These are phyloP conservation scores for Caenorhabditis zanzibari DNA, from an alignment of 2,888 invertebrate species.

Conservation along the genomic window DNA sequence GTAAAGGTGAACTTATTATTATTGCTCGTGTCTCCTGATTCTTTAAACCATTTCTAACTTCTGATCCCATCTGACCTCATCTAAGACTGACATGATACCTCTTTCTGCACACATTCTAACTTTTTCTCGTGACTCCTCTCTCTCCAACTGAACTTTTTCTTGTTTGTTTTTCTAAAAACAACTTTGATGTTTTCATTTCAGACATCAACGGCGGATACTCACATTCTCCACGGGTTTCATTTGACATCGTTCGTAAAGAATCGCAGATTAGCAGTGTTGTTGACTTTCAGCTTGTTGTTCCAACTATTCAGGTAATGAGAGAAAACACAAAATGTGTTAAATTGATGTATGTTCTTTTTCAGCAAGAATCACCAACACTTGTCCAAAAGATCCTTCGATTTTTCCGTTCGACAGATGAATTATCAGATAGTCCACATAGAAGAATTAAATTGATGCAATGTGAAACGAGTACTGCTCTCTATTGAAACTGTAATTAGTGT, in stretches of 20 bases:
- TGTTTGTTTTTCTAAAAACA: slow-evolving; percentile 10
- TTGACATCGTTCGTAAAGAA: slow-evolving; percentile 68
- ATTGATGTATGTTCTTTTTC: neutral
- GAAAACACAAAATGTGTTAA: neutral
- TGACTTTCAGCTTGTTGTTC: slow-evolving; percentile 60
- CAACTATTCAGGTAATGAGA: slow-evolving; percentile 25
- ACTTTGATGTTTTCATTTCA: slow-evolving; percentile 36
- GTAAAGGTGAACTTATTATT: slow-evolving; percentile 49
- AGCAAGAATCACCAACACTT: slow-evolving; percentile 37
- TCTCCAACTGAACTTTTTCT: slow-evolving; percentile 6
- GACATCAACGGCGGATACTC: slow-evolving; percentile 56
- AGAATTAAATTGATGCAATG: slow-evolving; percentile 70
- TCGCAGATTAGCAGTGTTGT: slow-evolving; percentile 63
- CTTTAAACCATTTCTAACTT: slow-evolving; percentile 23
- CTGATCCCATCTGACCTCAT: slow-evolving; percentile 10
- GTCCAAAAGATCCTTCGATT: slow-evolving; percentile 39
- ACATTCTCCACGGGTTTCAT: slow-evolving; percentile 62
- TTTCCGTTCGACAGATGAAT: slow-evolving; percentile 48
- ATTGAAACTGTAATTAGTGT: slow-evolving; percentile 18
- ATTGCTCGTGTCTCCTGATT: slow-evolving; percentile 13
- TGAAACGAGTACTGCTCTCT: slow-evolving; percentile 71
- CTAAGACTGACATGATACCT: slow-evolving; percentile 50
- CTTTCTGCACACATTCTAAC: slow-evolving; percentile 49
- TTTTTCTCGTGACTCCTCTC: slow-evolving; percentile 42
- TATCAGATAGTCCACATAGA: slow-evolving; percentile 65